Evolutionary conservation across 2,888 invertebrate genomes (phyloP).

Genomic region (Lasius fuliginosus): DNA sequence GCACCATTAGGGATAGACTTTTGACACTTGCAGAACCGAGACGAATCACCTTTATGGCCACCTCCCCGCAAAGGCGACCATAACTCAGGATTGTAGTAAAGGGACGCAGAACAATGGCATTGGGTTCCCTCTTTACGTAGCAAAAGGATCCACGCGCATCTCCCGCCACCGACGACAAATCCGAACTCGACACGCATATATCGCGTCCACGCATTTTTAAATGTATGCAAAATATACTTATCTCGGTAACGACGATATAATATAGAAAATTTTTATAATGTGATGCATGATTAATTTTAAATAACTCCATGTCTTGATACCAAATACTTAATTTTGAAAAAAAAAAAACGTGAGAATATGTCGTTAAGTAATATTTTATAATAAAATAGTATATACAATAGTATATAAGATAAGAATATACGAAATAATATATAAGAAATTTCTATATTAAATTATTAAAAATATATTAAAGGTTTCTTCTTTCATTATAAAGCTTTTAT

Average conservation of each 20-base stretch:
- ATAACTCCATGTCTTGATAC: neutral
- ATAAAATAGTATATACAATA: neutral
- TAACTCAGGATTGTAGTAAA: conserved; percentile 80
- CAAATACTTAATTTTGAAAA: neutral
- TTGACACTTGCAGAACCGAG: conserved; percentile 85
- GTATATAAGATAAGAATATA: no score
- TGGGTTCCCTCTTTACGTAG: conserved; percentile 73
- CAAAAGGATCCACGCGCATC: conserved; percentile 60
- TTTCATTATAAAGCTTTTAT: neutral
- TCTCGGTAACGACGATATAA: conserved; percentile 51
- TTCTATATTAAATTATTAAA: neutral
- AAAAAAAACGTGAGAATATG: neutral
- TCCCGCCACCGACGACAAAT: conserved; percentile 23
- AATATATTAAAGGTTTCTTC: neutral
- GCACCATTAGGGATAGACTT: conserved; percentile 82
- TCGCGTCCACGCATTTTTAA: conserved; percentile 21
- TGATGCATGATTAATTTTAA: neutral
- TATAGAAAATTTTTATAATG: conserved; percentile 16
- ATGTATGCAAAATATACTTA: conserved; percentile 48
- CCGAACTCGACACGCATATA: conserved; percentile 12
- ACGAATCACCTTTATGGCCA: conserved; percentile 84
- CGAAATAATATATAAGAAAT: neutral
- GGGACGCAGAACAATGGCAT: conserved; percentile 74
- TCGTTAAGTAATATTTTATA: neutral
- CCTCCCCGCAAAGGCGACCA: conserved; percentile 78